Evolutionary conservation across 2,888 invertebrate genomes (phyloP), one percentile per base, ranked within the genome.

Genomic region (Sinotaia quadrata): DNA sequence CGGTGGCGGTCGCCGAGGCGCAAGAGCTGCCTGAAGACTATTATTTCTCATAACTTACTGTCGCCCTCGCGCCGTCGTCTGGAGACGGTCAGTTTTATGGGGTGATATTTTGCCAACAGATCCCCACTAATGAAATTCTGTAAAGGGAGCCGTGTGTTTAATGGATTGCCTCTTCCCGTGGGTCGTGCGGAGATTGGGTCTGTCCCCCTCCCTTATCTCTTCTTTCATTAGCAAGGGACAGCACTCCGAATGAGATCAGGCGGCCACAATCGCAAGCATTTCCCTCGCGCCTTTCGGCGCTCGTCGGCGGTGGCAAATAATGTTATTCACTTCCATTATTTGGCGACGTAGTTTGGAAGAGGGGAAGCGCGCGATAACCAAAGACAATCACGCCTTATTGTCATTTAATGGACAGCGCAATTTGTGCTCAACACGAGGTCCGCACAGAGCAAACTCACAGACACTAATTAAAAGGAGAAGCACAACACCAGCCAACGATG

Each of bases 331-430:
- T 58, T 60, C 66, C 66, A 72, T 72, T 72, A 72, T 72, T 66
- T 57, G 34, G 60, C 65, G 68, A 60, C 72, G 66, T 49, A 60
- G 68, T 66, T 72, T 66, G 63, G 66, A 60, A 8, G 68, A 72
- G 61, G 59, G 61, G 60, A 65, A 54, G 52, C 59, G 54, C 49
- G 61, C 61, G 72, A 69, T 66, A 66, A 65, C 66, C 47, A 65
- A 72, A 72, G 72, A 72, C 72, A 72, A 72, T 72, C 68, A 66
- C 37, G 66, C 58, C 68, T 68, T 68, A 72, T 72, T 65, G 72
- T 63, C 47, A 56, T 66, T 66, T 72, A 72, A 72, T 72, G 72
- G 72, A 66, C 61, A 66, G 68, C 41, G 54, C 68, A 63, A 68
- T 70, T 70, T 71, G 68, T 54, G 60, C 61, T 51, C 49, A 67